Conservation (phyloP, 2,888 invertebrate species). For the Trachelus tabidus region DNA sequence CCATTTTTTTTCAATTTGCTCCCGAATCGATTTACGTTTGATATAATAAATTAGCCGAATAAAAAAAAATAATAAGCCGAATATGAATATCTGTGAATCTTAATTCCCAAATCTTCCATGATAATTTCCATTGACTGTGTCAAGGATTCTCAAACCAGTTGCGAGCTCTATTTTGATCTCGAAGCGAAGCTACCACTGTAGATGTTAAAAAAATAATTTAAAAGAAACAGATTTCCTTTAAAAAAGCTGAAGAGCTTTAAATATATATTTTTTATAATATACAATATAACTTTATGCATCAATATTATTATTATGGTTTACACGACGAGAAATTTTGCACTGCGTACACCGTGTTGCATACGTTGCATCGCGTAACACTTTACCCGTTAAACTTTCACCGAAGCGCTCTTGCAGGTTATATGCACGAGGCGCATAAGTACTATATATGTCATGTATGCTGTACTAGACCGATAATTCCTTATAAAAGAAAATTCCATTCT, state of each 20-base stretch:
- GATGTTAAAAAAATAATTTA: not conserved
- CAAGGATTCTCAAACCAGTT: not conserved
- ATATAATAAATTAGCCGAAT: not conserved
- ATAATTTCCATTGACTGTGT: not conserved
- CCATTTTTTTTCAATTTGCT: not conserved
- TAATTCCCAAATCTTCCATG: not conserved
- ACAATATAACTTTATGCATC: not conserved
- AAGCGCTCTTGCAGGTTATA: not conserved
- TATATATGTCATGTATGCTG: not conserved
- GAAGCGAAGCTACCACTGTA: not conserved
- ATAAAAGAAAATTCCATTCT: not conserved
- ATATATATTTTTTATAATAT: not conserved
- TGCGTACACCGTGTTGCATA: not conserved
- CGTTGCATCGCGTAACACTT: constrained; percentile 16
- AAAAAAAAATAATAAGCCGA: too few species aligned
- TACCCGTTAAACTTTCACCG: constrained; percentile 15
- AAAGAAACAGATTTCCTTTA: not conserved
- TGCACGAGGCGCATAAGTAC: not conserved
- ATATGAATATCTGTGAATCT: too few species aligned
- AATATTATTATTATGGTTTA: not conserved
- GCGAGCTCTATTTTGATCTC: not conserved
- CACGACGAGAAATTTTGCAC: not conserved
- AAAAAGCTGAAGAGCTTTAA: not conserved
- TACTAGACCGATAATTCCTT: not conserved
- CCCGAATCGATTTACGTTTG: not conserved